phyloP scores from a whole-genome alignment of 2,113 vertebrate genomes.

The Microtus richardsoni region DNA sequence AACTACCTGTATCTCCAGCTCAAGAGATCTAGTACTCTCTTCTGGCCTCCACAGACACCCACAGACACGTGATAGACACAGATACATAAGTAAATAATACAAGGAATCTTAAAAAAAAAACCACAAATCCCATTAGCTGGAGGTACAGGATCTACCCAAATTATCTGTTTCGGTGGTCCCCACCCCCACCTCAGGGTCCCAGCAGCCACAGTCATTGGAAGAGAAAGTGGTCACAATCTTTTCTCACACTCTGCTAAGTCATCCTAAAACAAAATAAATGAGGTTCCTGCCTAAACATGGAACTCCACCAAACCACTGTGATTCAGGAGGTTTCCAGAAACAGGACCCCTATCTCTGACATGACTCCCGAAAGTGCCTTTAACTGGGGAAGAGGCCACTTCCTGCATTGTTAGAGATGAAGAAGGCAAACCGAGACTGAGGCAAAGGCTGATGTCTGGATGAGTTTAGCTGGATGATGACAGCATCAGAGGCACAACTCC shows the following conservation, averaged over 20 bases:
- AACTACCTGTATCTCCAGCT: background rate
- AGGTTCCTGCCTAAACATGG: background rate
- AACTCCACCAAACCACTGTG: background rate
- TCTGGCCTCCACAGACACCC: background rate
- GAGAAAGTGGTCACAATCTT: background rate
- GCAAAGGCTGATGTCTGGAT: background rate
- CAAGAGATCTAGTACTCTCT: background rate
- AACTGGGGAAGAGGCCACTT: background rate
- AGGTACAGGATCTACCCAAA: background rate
- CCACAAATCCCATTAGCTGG: background rate
- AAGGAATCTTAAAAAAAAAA: background rate
- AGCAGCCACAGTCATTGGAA: background rate
- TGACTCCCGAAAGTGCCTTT: background rate
- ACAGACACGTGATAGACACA: background rate
- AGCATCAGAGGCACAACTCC: background rate
- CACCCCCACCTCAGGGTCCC: background rate
- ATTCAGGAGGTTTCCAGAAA: background rate
- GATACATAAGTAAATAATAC: background rate
- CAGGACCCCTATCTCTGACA: background rate
- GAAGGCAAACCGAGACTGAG: background rate
- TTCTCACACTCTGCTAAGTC: background rate
- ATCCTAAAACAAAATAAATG: conserved; percentile 34
- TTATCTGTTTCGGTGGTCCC: background rate
- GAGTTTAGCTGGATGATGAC: background rate
- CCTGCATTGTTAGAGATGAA: conserved; percentile 16